Base-by-base conservation (phyloP, 2,113 vertebrate species). In the Heterotis niloticus region DNA sequence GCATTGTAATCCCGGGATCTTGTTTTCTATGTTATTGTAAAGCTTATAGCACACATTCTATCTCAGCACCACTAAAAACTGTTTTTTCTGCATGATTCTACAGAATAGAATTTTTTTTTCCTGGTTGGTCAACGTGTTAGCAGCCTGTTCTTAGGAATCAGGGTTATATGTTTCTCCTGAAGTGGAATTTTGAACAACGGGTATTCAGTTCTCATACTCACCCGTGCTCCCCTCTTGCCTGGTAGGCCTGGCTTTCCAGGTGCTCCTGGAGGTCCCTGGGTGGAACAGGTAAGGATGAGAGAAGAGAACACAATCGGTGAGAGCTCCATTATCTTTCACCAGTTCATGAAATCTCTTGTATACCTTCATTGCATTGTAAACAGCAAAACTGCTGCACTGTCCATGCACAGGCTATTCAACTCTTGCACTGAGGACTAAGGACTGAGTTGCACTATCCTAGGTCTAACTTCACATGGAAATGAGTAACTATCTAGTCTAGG, bases 191-290 rank as follows among this genome's bases (percentile, higher is more conserved):
- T 44, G 26, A 17, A 52, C 54, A 23, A 26, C n/a, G 13, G 16
- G 66, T 17, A 12, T 12, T 20, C 71, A 79, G 54, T 28, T 54
- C 71, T 26, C 57, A 86, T n/a, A 94, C 95, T 94, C 91, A 99
- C 97, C 92, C 94, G 90, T 78, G 96, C 93, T 24, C 97, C 97
- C 88, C 92, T 94, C 87, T 95, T 93, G 78, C 97, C 97, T 52
- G 93, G 89, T 80, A 90, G 86, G 83, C 97, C 97, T 88, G 93
- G 90, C 85, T 96, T 94, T 74, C 97, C 97, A 0, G 95, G 93
- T 80, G 95, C 91, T 86, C 97, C 97, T 72, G 91, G 91, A 57
- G 93, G 91, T 84, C 97, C 96, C 97, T 99, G 80, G 62, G 71
- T 89, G 84, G 16, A 80, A 83, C 83, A 29, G 17, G 12, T 62